Percentiles rank a stretch among this genome's conserved stretches.
Evolutionary conservation across 2,113 vertebrate genomes (phyloP).

Genomic region (Macaca mulatta): DNA sequence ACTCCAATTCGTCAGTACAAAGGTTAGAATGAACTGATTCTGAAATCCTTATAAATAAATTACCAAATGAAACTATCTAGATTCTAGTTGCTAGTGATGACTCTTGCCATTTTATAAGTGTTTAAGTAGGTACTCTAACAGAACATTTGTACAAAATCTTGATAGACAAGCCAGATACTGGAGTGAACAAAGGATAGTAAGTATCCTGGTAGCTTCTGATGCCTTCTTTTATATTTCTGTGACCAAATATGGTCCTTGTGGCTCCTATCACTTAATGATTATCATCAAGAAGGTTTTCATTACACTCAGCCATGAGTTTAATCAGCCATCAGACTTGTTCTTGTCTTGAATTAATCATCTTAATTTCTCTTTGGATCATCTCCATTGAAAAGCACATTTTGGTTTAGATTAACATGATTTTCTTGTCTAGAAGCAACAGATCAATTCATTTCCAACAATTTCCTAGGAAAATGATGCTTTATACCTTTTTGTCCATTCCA

Average conservation of each 20-base stretch:
- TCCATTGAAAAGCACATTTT: background rate
- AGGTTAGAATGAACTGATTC: background rate
- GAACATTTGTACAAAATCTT: background rate
- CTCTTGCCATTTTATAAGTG: background rate
- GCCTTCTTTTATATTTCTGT: background rate
- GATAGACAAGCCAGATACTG: background rate
- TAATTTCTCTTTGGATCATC: background rate
- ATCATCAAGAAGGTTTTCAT: background rate
- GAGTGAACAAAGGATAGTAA: background rate
- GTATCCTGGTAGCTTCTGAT: background rate
- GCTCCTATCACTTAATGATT: background rate
- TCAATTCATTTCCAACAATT: background rate
- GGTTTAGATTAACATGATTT: background rate
- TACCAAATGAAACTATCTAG: background rate
- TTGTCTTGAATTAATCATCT: background rate
- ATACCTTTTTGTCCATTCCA: background rate
- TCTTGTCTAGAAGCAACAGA: background rate
- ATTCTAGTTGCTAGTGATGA: background rate
- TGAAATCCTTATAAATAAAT: background rate
- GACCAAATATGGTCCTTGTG: background rate
- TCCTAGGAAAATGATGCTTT: background rate
- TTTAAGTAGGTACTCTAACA: background rate
- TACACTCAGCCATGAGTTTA: background rate
- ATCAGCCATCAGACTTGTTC: background rate
- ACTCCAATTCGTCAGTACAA: background rate